These are phyloP conservation scores for Acrobasis suavella DNA, from an alignment of 2,888 invertebrate genomes.

Conservation along the genomic window DNA sequence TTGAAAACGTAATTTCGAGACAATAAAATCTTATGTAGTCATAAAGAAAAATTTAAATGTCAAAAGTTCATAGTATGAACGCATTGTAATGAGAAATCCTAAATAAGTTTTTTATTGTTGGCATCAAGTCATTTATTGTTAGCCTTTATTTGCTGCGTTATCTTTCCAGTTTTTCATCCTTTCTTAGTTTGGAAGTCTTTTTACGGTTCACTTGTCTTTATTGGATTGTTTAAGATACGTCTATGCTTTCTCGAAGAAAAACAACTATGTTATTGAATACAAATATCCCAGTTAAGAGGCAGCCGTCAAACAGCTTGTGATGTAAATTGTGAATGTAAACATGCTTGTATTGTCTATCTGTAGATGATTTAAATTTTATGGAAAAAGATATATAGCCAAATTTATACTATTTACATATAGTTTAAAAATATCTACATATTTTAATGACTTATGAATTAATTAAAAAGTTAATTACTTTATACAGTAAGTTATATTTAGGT, in stretches of 20 bases:
- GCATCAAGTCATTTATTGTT: not conserved
- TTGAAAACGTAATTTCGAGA: too few relatives aligned
- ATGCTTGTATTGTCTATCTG: not conserved
- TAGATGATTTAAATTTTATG: too few relatives aligned
- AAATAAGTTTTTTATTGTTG: not conserved
- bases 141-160: conserved; percentile 7
- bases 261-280: conserved; percentile 31
- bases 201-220: conserved; percentile 36
- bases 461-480: too few relatives aligned
- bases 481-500: too few relatives aligned
- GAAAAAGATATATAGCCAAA: too few relatives aligned
- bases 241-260: conserved; percentile 32
- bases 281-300: conserved; percentile 18
- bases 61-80: too few relatives aligned
- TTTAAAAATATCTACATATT: too few relatives aligned
- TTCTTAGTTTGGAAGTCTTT: conserved; percentile 31
- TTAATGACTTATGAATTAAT: too few relatives aligned
- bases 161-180: conserved; percentile 29
- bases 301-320: not conserved
- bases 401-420: too few relatives aligned
- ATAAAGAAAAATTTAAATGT: too few relatives aligned
- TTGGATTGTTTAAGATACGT: conserved; percentile 34
- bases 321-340: not conserved
- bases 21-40: too few relatives aligned
- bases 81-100: too few relatives aligned